These are phyloP conservation scores for Setophaga petechia DNA, from an alignment of 2,113 vertebrate species.

Conservation along the genomic window DNA sequence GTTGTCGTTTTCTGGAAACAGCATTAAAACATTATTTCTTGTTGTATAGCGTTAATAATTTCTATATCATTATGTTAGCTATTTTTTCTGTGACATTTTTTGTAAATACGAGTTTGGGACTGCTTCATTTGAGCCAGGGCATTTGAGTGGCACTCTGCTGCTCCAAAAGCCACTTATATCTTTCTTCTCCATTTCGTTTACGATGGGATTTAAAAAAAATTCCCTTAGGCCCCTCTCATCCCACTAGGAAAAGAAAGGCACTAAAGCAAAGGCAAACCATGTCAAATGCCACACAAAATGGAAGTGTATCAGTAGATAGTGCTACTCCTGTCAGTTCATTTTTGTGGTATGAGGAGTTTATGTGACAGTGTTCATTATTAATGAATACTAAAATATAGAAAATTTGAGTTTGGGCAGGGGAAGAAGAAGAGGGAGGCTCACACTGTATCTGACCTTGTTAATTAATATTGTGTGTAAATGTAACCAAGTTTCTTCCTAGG, in stretches of 20 bases:
- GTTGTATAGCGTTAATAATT: not conserved
- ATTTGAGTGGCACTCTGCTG: not conserved
- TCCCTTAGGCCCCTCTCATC: not conserved
- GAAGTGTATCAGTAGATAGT: not conserved
- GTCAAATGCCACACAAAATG: constrained; percentile 26
- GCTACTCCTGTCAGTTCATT: constrained; percentile 26
- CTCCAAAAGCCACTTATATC: not conserved
- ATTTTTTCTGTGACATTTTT: not conserved
- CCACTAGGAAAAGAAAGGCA: not conserved
- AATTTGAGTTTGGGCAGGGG: not conserved
- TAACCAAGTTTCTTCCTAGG: not conserved
- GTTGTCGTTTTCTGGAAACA: not conserved
- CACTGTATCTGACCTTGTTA: not conserved
- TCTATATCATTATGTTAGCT: not conserved
- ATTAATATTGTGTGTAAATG: not conserved
- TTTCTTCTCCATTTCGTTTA: not conserved
- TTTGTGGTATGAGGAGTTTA: not conserved
- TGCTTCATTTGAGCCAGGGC: not conserved
- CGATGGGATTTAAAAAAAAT: not conserved
- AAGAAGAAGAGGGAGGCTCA: not conserved
- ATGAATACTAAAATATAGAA: constrained; percentile 8
- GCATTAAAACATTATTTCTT: not conserved
- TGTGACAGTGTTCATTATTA: not conserved
- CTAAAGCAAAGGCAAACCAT: not conserved
- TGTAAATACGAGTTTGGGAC: not conserved